Percentiles rank a stretch among this genome's conserved stretches.
Conservation (phyloP, 2,113 vertebrate genomes). For the Sitta europaea region DNA sequence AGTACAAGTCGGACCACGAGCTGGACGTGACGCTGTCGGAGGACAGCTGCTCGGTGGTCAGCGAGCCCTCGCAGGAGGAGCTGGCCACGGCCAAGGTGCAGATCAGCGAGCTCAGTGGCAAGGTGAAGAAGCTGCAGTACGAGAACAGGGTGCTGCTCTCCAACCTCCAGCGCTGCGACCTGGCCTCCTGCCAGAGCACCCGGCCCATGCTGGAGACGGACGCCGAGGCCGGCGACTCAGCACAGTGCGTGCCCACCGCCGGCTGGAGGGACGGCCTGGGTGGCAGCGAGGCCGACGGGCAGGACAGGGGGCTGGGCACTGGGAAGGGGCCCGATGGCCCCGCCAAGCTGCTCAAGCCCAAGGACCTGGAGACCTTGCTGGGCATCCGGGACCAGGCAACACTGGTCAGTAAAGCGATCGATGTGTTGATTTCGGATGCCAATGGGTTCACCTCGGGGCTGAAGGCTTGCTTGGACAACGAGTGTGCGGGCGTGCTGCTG, state of each 20-base stretch:
- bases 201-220: conserved; percentile 87
- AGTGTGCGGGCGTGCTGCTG: conserved; percentile 74
- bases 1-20: conserved; percentile 89
- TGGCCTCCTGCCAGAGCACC: conserved; percentile 86
- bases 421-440: conserved; percentile 85
- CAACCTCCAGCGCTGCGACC: conserved; percentile 93
- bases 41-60: conserved; percentile 85
- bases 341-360: conserved; percentile 69
- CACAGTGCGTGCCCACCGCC: conserved; percentile 83
- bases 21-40: conserved; percentile 74
- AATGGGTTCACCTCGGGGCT: conserved; percentile 82
- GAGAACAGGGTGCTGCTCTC: conserved; percentile 96
- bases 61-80: conserved; percentile 88
- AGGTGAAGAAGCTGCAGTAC: conserved; percentile 98
- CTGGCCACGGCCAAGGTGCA: conserved; percentile 86
- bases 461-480: conserved; percentile 81
- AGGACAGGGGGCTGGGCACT: conserved; percentile 39
- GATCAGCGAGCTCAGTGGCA: conserved; percentile 90
- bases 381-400: conserved; percentile 87
- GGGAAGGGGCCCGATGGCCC: conserved; percentile 20
- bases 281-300: conserved; percentile 67
- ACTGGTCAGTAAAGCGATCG: conserved; percentile 89
- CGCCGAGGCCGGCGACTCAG: conserved; percentile 88
- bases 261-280: conserved; percentile 73
- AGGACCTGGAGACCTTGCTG: conserved; percentile 83